phyloP scores from a whole-genome alignment of 2,888 invertebrate species.

The Polydrusus cervinus region DNA sequence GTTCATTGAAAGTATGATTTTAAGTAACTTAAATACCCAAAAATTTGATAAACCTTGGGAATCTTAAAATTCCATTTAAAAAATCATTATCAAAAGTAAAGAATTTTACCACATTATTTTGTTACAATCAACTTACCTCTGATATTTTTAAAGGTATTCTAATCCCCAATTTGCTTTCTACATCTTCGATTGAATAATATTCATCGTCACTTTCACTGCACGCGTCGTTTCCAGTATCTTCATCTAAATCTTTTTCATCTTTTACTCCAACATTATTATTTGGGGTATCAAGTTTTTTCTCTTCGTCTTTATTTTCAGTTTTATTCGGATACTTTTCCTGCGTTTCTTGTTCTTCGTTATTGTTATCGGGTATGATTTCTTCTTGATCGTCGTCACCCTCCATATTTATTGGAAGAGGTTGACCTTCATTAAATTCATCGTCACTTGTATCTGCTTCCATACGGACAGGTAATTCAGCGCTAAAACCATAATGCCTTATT shows the following conservation, averaged over 20 bases:
- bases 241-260: slow-evolving; percentile 1
- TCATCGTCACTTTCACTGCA: slow-evolving; percentile 40
- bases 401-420: not conserved
- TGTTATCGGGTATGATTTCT: not conserved
- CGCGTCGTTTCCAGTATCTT: not conserved
- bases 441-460: slow-evolving; percentile 23
- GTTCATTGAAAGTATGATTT: too few relatives aligned
- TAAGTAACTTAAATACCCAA: too few relatives aligned
- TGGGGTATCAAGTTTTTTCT: not conserved
- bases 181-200: slow-evolving; percentile 49
- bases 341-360: not conserved
- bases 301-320: not conserved
- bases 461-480: not conserved
- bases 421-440: slow-evolving; percentile 26
- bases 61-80: not conserved
- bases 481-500: not conserved
- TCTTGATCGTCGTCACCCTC: slow-evolving; percentile 18
- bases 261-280: not conserved
- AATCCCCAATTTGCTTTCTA: slow-evolving; percentile 40
- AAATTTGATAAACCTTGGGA: too few relatives aligned
- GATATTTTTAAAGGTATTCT: slow-evolving; percentile 11
- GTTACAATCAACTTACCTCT: slow-evolving; percentile 40
- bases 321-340: not conserved
- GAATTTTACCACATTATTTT: too few relatives aligned
- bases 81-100: not conserved